Evolutionary conservation across 2,888 invertebrate species (phyloP).

Genomic region (Acrocyrtus sp.): DNA sequence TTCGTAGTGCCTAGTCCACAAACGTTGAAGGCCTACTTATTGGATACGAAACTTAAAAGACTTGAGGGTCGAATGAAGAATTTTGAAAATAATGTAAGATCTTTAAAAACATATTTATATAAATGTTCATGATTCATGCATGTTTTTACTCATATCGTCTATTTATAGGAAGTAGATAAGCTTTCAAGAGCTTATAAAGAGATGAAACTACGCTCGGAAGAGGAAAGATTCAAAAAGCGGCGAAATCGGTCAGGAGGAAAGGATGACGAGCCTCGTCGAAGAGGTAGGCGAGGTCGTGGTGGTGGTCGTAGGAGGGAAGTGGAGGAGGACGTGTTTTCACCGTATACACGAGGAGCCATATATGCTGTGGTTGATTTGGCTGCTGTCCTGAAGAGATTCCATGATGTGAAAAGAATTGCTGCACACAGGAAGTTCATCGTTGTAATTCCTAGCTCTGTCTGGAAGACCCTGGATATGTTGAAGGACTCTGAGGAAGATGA

Average conservation of each 20-base stretch:
- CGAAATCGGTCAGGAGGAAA: constrained; percentile 9
- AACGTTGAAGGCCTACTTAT: constrained; percentile 37
- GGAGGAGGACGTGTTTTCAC: too few relatives aligned
- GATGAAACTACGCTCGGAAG: constrained; percentile 27
- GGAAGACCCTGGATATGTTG: constrained; percentile 55
- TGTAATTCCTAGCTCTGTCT: constrained; percentile 46
- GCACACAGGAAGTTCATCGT: constrained; percentile 53
- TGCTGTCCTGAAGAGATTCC: constrained; percentile 48
- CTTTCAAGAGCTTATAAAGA: constrained; percentile 54
- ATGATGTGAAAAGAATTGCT: constrained; percentile 50
- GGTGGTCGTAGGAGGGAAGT: constrained; percentile 17
- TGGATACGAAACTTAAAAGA: constrained; percentile 31
- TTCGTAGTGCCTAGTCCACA: constrained; percentile 45
- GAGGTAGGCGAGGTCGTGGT: too few relatives aligned
- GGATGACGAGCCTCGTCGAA: constrained; percentile 3
- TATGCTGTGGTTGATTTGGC: constrained; percentile 56
- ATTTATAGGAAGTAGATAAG: constrained; percentile 44
- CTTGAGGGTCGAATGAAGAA: constrained; percentile 16
- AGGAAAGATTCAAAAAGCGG: constrained; percentile 1
- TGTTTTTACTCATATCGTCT: constrained; percentile 2
- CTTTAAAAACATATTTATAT: too few relatives aligned
- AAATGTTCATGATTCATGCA: not conserved
- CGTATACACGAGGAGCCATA: constrained; percentile 12
- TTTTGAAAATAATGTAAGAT: constrained; percentile 13
- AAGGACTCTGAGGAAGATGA: constrained; percentile 54